These are phyloP conservation scores for Ranitomeya variabilis DNA, from an alignment of 2,113 vertebrate species.

Conservation along the genomic window DNA sequence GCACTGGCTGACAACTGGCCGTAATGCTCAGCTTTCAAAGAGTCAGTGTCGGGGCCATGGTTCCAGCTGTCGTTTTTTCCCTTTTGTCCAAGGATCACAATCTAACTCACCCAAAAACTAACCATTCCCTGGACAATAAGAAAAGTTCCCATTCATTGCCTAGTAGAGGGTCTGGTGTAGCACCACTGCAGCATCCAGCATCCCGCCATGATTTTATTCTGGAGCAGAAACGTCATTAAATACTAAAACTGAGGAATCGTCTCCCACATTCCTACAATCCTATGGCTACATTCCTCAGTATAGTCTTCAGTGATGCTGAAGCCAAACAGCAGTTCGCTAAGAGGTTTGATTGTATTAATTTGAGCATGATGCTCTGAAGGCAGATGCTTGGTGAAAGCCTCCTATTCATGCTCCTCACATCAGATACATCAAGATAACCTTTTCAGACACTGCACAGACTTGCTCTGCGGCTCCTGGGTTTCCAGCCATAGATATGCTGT, in stretches of 20 bases:
- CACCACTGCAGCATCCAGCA: neutral
- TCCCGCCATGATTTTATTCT: no score
- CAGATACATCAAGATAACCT: constrained; percentile 23
- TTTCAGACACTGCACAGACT: constrained; percentile 46
- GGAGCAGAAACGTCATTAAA: neutral
- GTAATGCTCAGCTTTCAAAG: no score
- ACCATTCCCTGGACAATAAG: no score
- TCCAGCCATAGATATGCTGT: constrained; percentile 19
- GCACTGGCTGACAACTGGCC: no score
- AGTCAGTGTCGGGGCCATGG: no score
- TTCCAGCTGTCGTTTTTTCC: no score
- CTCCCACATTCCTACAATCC: neutral
- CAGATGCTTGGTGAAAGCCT: constrained; percentile 31
- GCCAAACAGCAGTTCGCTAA: constrained; percentile 23
- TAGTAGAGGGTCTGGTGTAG: no score
- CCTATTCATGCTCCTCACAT: constrained; percentile 40
- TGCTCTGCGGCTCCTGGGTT: constrained; percentile 32
- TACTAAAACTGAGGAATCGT: neutral
- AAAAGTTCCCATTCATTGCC: no score
- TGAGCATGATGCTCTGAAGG: constrained; percentile 32
- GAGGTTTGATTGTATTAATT: constrained; percentile 42
- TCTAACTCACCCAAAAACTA: no score
- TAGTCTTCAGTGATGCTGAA: neutral
- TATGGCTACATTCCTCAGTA: neutral
- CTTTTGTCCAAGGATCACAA: no score